Evolutionary conservation across 2,888 invertebrate species (phyloP).

Genomic region (Leucoptera coffeella): DNA sequence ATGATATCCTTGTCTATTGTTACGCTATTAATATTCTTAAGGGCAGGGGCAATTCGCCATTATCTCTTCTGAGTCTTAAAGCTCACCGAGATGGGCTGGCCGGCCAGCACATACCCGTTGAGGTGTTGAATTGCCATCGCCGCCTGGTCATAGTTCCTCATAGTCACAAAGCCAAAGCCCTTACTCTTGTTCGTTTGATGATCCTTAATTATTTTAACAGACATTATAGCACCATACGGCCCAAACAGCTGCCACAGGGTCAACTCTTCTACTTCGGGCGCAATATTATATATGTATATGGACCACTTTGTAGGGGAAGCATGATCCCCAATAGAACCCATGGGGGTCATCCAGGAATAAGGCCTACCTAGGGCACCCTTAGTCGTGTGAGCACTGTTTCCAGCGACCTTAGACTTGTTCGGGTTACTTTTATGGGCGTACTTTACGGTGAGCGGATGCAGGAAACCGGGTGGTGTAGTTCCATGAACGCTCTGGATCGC

Average conservation of each 20-base stretch:
- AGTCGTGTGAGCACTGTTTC: slow-evolving; percentile 34
- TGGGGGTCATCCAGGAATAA: slow-evolving; percentile 47
- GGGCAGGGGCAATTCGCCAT: slow-evolving; percentile 31
- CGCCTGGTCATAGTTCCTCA: slow-evolving; percentile 50
- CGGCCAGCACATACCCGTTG: slow-evolving; percentile 42
- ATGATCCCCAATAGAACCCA: slow-evolving; percentile 42
- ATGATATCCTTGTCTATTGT: slow-evolving; percentile 36
- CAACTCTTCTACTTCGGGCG: slow-evolving; percentile 46
- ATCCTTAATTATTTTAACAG: slow-evolving; percentile 50
- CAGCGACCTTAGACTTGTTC: slow-evolving; percentile 28
- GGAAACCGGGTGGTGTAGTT: slow-evolving; percentile 43
- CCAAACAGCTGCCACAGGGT: slow-evolving; percentile 49
- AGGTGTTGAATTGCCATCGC: slow-evolving; percentile 50
- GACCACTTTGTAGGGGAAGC: slow-evolving; percentile 48
- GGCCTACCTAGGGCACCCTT: slow-evolving; percentile 37
- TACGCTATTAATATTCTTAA: slow-evolving; percentile 47
- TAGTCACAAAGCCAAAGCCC: slow-evolving; percentile 50
- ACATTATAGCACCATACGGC: slow-evolving; percentile 53
- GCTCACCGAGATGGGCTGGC: slow-evolving; percentile 47
- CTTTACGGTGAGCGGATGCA: slow-evolving; percentile 52
- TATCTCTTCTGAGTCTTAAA: slow-evolving; percentile 53
- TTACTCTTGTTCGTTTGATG: slow-evolving; percentile 50
- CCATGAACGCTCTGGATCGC: slow-evolving; percentile 45
- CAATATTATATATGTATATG: slow-evolving; percentile 49
- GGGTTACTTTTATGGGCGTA: slow-evolving; percentile 53